Evolutionary conservation across 2,888 invertebrate species (phyloP), one percentile per base, ranked within the genome.

Genomic region (Isoperla grammatica): DNA sequence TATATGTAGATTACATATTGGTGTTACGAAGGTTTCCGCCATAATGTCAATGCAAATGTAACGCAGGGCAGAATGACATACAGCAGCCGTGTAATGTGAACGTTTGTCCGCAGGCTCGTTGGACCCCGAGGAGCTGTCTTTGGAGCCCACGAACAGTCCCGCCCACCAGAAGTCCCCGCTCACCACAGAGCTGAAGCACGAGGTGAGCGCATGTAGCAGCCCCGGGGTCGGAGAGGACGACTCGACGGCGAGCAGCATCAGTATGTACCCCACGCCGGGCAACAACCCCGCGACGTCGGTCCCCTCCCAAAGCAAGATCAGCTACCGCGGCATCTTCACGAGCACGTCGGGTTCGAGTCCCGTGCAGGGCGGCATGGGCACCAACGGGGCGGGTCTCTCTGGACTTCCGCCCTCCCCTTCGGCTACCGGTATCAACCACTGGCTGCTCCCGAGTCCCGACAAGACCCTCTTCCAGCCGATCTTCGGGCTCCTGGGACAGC

Each of bases 81-180:
- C n/a, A n/a, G n/a, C n/a, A n/a, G n/a, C n/a, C n/a, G n/a, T n/a
- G n/a, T n/a, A n/a, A n/a, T n/a, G n/a, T n/a, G n/a, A n/a, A n/a
- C n/a, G n/a, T n/a, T 62, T 75, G 73, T 75, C 82, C 82, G 39
- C 80, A 90, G 90, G 90, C 78, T 84, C 87, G 68, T 79, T 90
- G 73, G 85, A 88, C 71, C 86, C 88, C 69, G 89, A 89, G 74
- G 89, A 90, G 73, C 74, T 90, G 62, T 87, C 88, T 37, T 76
- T 89, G 71, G 84, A 84, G 54, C 74, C 73, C 74, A 61, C 66
- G 68, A 61, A 66, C 64, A 29, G 65, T 66, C 15, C 65, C 68
- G 13, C 65, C 65, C 62, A 55, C 35, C 39, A 50, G 54, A 45
- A 48, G 37, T 57, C 43, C 29, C 56, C 56, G 39, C 53, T 15